A percentile compares a stretch with the other conserved stretches of the same genome.
Conservation (phyloP, 2,888 invertebrate genomes). For the Synergus umbraculus region DNA sequence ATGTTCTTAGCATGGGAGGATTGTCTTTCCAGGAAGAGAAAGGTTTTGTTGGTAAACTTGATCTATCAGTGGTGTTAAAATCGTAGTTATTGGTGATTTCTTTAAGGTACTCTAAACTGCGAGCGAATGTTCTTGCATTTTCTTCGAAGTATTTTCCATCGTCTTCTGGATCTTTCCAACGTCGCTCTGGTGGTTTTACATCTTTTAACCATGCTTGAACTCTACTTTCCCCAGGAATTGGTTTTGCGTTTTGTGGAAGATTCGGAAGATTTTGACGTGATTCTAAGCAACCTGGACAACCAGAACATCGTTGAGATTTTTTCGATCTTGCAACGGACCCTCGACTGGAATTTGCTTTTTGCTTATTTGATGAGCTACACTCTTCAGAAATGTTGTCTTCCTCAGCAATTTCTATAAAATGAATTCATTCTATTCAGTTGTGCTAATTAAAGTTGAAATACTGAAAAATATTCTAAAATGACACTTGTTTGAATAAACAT, state of each 20-base stretch:
- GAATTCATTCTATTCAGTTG: neutral
- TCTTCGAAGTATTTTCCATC: conserved; percentile 60
- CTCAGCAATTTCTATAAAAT: conserved; percentile 84
- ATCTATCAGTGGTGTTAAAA: conserved; percentile 50
- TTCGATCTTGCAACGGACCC: conserved; percentile 67
- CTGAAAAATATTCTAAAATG: neutral
- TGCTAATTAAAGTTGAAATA: neutral
- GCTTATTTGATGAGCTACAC: conserved; percentile 60
- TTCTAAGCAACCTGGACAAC: conserved; percentile 83
- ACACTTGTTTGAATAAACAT: neutral
- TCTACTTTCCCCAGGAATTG: conserved; percentile 71
- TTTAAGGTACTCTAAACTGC: conserved; percentile 63
- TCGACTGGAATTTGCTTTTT: conserved; percentile 49
- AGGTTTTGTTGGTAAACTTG: conserved; percentile 42
- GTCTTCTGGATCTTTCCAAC: conserved; percentile 66
- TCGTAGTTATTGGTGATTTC: conserved; percentile 62
- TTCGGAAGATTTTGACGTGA: conserved; percentile 53
- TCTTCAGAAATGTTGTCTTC: conserved; percentile 80
- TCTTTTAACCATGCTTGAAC: conserved; percentile 75
- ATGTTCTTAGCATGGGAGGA: conserved; percentile 65
- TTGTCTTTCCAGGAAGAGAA: conserved; percentile 66
- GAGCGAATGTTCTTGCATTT: conserved; percentile 57
- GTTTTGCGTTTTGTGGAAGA: conserved; percentile 57
- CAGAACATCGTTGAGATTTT: conserved; percentile 80
- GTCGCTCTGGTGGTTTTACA: conserved; percentile 69